A percentile compares a stretch with the other conserved stretches of the same genome.
These are phyloP conservation scores for Neoarius graeffei DNA, from an alignment of 2,113 vertebrate genomes.

Conservation along the genomic window DNA sequence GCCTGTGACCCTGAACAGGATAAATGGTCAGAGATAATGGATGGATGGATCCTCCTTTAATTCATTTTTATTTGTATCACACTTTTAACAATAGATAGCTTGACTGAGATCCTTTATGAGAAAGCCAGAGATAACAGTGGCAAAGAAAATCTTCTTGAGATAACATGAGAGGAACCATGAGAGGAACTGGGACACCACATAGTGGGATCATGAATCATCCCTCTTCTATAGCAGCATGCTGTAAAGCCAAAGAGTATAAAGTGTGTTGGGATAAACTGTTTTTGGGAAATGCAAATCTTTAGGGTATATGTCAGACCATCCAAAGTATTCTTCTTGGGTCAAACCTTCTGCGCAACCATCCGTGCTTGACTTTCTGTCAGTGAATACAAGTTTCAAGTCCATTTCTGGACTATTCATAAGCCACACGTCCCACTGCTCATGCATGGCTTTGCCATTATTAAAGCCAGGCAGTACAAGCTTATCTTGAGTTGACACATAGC, in stretches of 20 bases:
- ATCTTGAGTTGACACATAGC: slow-evolving; percentile 13
- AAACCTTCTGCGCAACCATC: background rate
- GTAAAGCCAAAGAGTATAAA: background rate
- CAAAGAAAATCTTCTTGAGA: background rate
- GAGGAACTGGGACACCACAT: background rate
- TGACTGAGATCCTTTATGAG: too few species aligned
- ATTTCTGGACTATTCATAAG: background rate
- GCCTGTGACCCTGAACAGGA: too few species aligned
- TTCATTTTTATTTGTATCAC: slow-evolving; percentile 9
- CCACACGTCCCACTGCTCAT: background rate
- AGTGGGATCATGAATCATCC: background rate
- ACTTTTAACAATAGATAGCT: background rate
- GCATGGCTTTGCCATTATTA: slow-evolving; percentile 12
- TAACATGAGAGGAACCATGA: background rate
- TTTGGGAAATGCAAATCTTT: background rate
- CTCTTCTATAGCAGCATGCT: background rate
- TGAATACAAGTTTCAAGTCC: background rate
- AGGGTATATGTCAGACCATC: background rate
- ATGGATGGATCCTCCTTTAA: background rate
- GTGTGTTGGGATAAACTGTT: background rate
- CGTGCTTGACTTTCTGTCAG: too few species aligned
- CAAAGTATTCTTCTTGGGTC: background rate
- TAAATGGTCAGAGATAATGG: too few species aligned
- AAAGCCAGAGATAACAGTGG: slow-evolving; percentile 3
- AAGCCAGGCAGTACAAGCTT: slow-evolving; percentile 2